Conservation (phyloP, 2,797 vertebrate genomes). For the Gambelia wislizenii region DNA sequence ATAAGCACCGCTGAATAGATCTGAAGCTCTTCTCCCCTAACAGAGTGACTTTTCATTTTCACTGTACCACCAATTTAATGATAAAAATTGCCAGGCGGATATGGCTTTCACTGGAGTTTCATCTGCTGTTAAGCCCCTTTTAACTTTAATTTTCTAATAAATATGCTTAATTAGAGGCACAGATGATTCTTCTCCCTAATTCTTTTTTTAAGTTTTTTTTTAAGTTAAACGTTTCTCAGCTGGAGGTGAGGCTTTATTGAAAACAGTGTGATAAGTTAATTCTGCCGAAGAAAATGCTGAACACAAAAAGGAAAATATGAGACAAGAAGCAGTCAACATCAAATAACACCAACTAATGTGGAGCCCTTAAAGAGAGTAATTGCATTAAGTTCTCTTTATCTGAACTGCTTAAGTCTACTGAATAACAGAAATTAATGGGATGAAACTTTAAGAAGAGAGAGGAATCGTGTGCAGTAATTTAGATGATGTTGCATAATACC, state of each 20-base stretch:
- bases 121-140: conserved; percentile 47
- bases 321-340: conserved; percentile 30
- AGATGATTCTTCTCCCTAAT: background rate
- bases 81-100: conserved; percentile 31
- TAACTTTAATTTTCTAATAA: conserved; percentile 45
- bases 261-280: conserved; percentile 38
- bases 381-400: conserved; percentile 31
- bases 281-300: conserved; percentile 5
- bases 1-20: conserved; percentile 33
- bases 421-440: conserved; percentile 29
- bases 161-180: conserved; percentile 5
- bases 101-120: conserved; percentile 15
- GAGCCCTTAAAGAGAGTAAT: background rate
- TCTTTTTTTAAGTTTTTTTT: background rate
- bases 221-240: conserved; percentile 30
- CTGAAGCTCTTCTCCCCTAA: conserved; percentile 14
- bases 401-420: conserved; percentile 23
- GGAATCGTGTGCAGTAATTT: conserved; percentile 18
- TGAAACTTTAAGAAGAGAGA: conserved; percentile 15
- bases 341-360: conserved; percentile 28
- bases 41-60: conserved; percentile 26
- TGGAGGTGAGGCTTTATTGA: conserved; percentile 6
- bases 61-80: conserved; percentile 29
- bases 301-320: conserved; percentile 38
- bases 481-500: background rate